These are phyloP conservation scores for Actias luna DNA, from an alignment of 2,888 invertebrate genomes.

Conservation along the genomic window DNA sequence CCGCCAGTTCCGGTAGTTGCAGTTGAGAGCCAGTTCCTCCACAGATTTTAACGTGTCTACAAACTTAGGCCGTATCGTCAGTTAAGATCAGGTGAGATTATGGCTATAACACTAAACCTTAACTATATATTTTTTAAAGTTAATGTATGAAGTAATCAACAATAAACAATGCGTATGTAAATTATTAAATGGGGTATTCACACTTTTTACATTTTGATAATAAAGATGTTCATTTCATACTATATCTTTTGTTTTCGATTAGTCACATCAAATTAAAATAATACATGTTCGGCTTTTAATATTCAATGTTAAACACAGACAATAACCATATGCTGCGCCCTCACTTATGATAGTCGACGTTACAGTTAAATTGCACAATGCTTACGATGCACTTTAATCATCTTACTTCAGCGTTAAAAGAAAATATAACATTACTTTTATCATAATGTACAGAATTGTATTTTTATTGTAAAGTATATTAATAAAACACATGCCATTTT, in stretches of 20 bases:
- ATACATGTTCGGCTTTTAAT: background rate
- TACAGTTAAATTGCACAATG: background rate
- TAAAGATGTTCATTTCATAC: background rate
- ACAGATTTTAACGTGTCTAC: no score
- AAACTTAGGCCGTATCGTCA: no score
- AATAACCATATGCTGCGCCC: background rate
- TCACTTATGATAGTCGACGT: background rate
- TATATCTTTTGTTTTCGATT: background rate
- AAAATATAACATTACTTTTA: background rate
- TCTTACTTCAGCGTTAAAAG: background rate
- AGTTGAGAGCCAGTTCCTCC: no score
- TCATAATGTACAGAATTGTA: background rate
- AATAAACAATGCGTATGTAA: background rate
- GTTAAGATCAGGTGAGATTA: no score
- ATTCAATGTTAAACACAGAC: background rate
- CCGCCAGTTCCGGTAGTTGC: no score
- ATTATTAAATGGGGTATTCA: background rate
- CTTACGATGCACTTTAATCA: background rate
- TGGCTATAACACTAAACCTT: no score
- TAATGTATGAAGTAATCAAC: no score
- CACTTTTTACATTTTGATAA: background rate
- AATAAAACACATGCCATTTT: no score
- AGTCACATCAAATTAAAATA: background rate
- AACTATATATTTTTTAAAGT: no score
- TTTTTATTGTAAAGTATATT: no score